Percentiles rank a stretch among this genome's conserved stretches.
phyloP scores from a whole-genome alignment of 2,797 vertebrate genomes.

The Tadarida brasiliensis region DNA sequence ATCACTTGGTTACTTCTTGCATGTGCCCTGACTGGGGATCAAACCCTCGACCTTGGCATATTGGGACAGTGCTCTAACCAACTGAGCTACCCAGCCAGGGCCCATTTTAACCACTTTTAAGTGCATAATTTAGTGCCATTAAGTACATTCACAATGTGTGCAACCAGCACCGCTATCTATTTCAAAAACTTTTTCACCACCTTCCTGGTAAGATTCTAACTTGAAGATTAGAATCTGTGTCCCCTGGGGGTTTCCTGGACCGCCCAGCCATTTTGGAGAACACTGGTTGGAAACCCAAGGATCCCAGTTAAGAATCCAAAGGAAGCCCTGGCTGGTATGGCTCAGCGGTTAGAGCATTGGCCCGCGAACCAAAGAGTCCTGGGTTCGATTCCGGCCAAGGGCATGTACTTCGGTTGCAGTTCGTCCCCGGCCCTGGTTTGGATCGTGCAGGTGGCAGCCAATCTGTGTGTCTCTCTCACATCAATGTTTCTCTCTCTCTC shows the following conservation, averaged over 20 bases:
- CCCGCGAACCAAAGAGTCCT: no score
- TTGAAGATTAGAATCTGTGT: not conserved
- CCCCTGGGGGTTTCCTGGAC: not conserved
- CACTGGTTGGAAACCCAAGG: not conserved
- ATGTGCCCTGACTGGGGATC: not conserved
- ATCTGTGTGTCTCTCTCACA: no score
- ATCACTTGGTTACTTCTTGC: not conserved
- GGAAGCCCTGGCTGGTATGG: not conserved
- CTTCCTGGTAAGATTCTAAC: not conserved
- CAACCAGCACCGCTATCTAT: not conserved
- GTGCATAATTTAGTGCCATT: not conserved
- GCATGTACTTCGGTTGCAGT: no score
- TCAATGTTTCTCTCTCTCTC: no score
- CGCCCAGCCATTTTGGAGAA: not conserved
- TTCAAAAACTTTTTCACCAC: not conserved
- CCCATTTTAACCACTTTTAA: not conserved
- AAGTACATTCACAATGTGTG: not conserved
- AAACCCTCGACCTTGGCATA: not conserved
- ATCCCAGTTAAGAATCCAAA: not conserved
- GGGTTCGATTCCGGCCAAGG: no score
- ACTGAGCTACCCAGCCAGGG: not conserved
- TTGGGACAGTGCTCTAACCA: no score
- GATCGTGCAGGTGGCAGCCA: no score
- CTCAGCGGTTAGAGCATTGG: no score
- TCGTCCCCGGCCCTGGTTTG: no score